Conservation (phyloP, 1,140 invertebrate genomes). For the Aphidius ervi region DNA sequence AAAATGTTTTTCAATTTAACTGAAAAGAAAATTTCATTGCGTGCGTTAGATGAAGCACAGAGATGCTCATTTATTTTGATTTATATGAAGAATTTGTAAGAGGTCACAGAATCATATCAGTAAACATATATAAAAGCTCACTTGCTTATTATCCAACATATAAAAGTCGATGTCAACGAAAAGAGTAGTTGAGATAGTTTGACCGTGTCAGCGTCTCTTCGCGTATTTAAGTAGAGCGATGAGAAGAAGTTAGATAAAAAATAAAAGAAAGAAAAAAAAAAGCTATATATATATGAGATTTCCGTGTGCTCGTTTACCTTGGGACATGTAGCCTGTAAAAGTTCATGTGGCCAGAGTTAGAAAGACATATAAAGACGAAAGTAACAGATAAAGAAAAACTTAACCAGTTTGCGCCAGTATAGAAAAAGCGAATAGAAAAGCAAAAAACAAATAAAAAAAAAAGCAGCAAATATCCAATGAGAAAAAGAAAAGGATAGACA, state of each 20-base stretch:
- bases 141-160: conserved; percentile 11
- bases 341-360: not conserved
- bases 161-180: conserved; percentile 21
- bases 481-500: conserved; percentile 11
- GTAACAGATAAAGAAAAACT: not conserved
- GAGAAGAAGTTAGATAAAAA: conserved; percentile 23
- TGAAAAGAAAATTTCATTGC: too few species aligned
- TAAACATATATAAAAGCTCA: not conserved
- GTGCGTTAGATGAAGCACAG: too few species aligned
- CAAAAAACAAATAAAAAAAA: conserved; percentile 2
- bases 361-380: conserved; percentile 9
- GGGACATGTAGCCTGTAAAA: not conserved
- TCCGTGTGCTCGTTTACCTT: conserved; percentile 17
- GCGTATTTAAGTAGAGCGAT: conserved; percentile 25
- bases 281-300: conserved; percentile 3
- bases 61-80: too few species aligned
- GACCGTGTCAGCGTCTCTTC: conserved; percentile 28
- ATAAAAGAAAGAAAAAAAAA: conserved; percentile 5
- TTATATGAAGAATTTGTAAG: not conserved
- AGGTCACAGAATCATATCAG: conserved; percentile 5
- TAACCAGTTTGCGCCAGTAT: not conserved
- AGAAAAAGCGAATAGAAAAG: not conserved
- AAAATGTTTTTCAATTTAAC: too few species aligned
- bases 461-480: not conserved
- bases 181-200: conserved; percentile 24